Conservation (phyloP, 1,140 invertebrate genomes). For the Macrocentrus cingulum region DNA sequence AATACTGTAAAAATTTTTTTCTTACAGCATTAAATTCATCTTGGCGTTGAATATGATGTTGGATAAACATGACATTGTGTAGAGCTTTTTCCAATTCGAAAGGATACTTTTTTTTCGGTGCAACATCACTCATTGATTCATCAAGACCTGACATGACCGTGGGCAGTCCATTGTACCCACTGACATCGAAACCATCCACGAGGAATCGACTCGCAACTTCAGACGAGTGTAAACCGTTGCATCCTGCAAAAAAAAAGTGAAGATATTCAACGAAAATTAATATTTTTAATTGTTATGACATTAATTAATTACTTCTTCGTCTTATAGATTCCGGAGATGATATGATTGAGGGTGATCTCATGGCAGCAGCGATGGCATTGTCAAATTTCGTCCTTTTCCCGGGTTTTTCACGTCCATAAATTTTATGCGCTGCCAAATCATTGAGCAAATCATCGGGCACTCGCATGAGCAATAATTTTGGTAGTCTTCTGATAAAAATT, state of each 20-base stretch:
- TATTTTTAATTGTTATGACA: too few relatives aligned
- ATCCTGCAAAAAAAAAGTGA: slow-evolving; percentile 58
- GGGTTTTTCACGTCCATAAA: slow-evolving; percentile 62
- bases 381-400: slow-evolving; percentile 68
- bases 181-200: slow-evolving; percentile 65
- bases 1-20: slow-evolving; percentile 33
- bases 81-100: slow-evolving; percentile 91
- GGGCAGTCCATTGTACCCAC: slow-evolving; percentile 76
- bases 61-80: slow-evolving; percentile 93
- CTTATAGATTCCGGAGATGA: slow-evolving; percentile 75
- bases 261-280: too few relatives aligned
- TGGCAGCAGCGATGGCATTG: slow-evolving; percentile 65
- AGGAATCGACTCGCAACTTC: slow-evolving; percentile 75
- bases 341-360: slow-evolving; percentile 68
- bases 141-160: slow-evolving; percentile 79
- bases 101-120: slow-evolving; percentile 81
- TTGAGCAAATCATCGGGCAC: slow-evolving; percentile 79
- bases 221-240: slow-evolving; percentile 76
- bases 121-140: slow-evolving; percentile 77
- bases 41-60: slow-evolving; percentile 89
- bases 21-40: slow-evolving; percentile 91
- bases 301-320: slow-evolving; percentile 39
- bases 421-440: slow-evolving; percentile 78
- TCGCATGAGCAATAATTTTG: slow-evolving; percentile 82
- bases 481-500: slow-evolving; percentile 84